Evolutionary conservation across 2,888 invertebrate genomes (phyloP).

Genomic region (Salpingus planirostris): DNA sequence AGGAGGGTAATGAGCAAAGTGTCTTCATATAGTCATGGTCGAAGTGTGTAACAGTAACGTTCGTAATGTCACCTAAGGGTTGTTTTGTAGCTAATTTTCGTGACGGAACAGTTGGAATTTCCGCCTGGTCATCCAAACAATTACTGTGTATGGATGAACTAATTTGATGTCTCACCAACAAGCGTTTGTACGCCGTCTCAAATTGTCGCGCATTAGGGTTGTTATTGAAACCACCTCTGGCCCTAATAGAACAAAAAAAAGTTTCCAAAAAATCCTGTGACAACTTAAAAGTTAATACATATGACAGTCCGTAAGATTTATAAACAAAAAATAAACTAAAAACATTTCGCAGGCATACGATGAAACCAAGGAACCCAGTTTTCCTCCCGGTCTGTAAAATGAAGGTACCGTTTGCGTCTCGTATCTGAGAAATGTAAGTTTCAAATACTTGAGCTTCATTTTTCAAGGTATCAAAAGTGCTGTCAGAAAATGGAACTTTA

Average conservation of each 20-base stretch:
- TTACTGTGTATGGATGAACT: background rate
- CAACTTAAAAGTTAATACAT: conserved; percentile 6
- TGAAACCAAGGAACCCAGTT: conserved; percentile 19
- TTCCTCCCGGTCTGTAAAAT: conserved; percentile 10
- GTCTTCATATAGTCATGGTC: background rate
- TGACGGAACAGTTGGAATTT: background rate
- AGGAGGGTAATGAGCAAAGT: background rate
- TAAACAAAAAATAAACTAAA: conserved; percentile 2
- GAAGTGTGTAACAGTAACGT: background rate
- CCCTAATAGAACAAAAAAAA: conserved; percentile 16
- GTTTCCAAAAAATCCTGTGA: conserved; percentile 11
- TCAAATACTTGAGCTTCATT: background rate
- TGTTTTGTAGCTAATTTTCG: no score
- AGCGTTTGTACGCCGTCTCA: conserved; percentile 14
- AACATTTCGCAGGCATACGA: conserved; percentile 10
- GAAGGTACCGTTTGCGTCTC: background rate
- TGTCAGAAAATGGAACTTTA: background rate
- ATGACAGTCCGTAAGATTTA: conserved; percentile 3
- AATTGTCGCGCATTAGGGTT: conserved; percentile 13
- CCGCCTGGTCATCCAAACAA: background rate
- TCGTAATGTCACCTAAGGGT: no score
- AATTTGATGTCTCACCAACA: conserved; percentile 4
- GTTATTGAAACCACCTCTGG: conserved; percentile 9
- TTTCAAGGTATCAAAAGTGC: background rate
- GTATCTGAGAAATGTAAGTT: background rate